phyloP scores from a whole-genome alignment of 2,113 vertebrate genomes.

The Oryzias curvinotus region DNA sequence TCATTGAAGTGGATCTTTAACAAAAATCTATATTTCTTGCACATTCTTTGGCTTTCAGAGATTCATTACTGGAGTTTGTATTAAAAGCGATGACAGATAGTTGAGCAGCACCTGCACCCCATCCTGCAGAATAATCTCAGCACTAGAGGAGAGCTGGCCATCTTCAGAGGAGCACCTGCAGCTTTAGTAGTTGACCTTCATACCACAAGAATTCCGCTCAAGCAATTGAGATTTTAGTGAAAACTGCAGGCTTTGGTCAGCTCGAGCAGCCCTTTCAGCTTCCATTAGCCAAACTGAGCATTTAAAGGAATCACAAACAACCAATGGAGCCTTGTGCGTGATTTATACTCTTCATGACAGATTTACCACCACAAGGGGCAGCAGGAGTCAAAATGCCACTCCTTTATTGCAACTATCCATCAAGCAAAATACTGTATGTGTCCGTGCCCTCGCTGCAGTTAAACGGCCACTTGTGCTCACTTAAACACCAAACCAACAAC shows the following conservation, averaged over 20 bases:
- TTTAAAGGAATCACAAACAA: constrained; percentile 8
- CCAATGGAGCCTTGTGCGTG: not conserved
- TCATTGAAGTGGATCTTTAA: not conserved
- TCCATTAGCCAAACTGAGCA: constrained; percentile 1
- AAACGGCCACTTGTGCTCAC: constrained; percentile 29
- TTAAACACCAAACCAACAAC: constrained; percentile 22
- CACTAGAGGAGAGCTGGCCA: constrained; percentile 45
- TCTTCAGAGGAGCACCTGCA: constrained; percentile 64
- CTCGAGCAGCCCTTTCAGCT: not conserved
- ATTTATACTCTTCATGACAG: constrained; percentile 48
- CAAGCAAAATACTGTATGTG: constrained; percentile 25
- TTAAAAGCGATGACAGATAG: constrained; percentile 47
- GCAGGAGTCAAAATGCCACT: constrained; percentile 40
- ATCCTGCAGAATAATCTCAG: constrained; percentile 41
- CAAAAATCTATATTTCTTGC: constrained; percentile 3
- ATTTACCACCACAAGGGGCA: constrained; percentile 28
- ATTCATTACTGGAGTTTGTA: constrained; percentile 11
- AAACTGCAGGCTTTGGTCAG: constrained; percentile 1
- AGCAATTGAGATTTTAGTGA: constrained; percentile 6
- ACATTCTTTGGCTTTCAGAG: constrained; percentile 8
- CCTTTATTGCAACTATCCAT: constrained; percentile 39
- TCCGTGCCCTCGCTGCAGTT: constrained; percentile 4
- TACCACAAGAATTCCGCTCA: constrained; percentile 41
- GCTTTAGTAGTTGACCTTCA: constrained; percentile 60
- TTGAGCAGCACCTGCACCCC: constrained; percentile 47